A percentile compares a stretch with the other conserved stretches of the same genome.
phyloP scores from a whole-genome alignment of 1,140 invertebrate species.

The Pteromalus puparum region DNA sequence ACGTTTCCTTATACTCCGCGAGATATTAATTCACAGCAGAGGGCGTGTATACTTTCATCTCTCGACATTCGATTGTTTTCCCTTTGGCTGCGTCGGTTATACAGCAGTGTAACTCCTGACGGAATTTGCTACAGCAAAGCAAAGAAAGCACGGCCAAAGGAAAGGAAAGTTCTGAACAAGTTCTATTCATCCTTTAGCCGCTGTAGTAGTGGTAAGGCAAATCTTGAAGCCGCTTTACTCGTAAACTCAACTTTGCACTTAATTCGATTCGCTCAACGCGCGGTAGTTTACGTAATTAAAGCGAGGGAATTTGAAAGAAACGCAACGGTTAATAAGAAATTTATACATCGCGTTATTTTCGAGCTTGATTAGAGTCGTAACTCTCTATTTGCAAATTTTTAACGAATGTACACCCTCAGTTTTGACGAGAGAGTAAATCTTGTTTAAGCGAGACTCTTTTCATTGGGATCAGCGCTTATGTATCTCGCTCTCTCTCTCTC shows the following conservation, averaged over 20 bases:
- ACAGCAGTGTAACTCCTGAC: background rate
- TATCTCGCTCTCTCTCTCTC: background rate
- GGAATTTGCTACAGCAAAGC: background rate
- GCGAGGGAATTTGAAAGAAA: background rate
- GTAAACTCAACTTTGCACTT: conserved; percentile 26
- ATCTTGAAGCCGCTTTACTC: background rate
- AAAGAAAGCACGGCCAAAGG: background rate
- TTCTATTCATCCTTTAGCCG: background rate
- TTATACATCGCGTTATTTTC: background rate
- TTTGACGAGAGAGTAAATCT: conserved; percentile 36
- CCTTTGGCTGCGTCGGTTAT: no score
- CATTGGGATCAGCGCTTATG: conserved; percentile 14
- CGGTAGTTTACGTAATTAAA: conserved; percentile 29
- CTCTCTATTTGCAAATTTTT: no score
- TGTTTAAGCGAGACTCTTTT: conserved; percentile 40
- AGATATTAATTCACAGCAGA: background rate
- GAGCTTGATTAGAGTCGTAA: background rate
- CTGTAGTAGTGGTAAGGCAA: no score
- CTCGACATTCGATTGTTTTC: background rate
- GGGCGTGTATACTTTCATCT: background rate
- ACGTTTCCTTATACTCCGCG: no score
- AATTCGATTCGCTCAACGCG: conserved; percentile 32
- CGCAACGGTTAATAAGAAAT: background rate
- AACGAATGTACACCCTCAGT: no score
- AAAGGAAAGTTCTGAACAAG: conserved; percentile 13